Base-by-base conservation (phyloP, 1,140 invertebrate genomes). In the Cotesia glomerata region DNA sequence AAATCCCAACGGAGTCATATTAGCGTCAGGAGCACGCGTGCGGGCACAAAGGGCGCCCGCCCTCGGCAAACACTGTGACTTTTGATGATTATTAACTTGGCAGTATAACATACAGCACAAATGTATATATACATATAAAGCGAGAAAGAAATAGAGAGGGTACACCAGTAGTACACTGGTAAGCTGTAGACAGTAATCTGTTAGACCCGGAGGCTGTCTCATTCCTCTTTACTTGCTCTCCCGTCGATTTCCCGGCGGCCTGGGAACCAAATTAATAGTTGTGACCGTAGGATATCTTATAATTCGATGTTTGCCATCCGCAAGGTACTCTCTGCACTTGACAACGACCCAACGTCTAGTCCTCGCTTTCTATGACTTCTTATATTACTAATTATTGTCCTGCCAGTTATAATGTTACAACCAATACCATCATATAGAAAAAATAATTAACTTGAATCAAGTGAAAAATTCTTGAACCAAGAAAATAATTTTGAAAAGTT, bases 61-160 rank as follows among this genome's bases (percentile, higher is more conserved):
- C 85, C 85, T 87, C 85, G 81, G 82, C 85, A 87, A 87, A 87
- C 85, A 86, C 81, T 80, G 82, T 85, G 85, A 87, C 86, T 87
- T 86, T 86, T 86, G 84, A 86, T 86, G 86, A 87, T 87, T 87
- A 87, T 87, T 87, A 87, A 87, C 85, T 86, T 84, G 79, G 83
- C 81, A 84, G 84, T 79, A 72, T 74, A 73, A 76, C 77, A 59
- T 74, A 78, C 80, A 84, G 80, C 13, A 67, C 16, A 61, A 54
- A 59, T 72, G 72, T 69, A 69, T 71, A 45, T 45, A 45, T 74
- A 76, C 67, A 73, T 69, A 59, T 62, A 75, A 72, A 63, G 65
- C 71, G 58, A 54, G 54, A 66, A 36, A 49, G 59, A 56, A 49
- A 8, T 18, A 36, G 16, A 45, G 18, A 26, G 26, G 69, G 18